Evolutionary conservation across 2,797 vertebrate species (phyloP).

Genomic region (Pagetopsis macropterus): DNA sequence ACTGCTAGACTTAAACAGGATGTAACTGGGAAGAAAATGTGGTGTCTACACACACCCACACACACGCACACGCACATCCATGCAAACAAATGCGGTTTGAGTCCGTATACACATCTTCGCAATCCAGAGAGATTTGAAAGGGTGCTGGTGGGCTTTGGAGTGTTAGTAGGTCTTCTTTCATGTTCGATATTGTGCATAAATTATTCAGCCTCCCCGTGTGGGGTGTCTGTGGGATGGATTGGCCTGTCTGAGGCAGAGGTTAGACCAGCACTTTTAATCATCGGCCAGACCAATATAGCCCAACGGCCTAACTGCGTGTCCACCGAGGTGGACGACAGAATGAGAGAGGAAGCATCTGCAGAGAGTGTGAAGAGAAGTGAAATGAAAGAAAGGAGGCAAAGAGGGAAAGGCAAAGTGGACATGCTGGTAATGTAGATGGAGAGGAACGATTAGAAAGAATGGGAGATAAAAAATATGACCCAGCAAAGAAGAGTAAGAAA

Average conservation of each 20-base stretch:
- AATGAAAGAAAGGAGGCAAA: constrained; percentile 10
- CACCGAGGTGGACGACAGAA: constrained; percentile 59
- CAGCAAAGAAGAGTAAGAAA: constrained; percentile 27
- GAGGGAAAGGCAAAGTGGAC: constrained; percentile 27
- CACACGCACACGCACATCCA: constrained; percentile 5
- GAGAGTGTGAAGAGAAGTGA: constrained; percentile 23
- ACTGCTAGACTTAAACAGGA: constrained; percentile 46
- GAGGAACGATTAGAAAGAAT: constrained; percentile 29
- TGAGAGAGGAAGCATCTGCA: constrained; percentile 34
- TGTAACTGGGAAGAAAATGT: constrained; percentile 38
- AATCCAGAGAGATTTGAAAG: constrained; percentile 65
- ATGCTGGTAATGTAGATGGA: constrained; percentile 44
- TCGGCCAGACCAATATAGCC: constrained; percentile 84
- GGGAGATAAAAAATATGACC: constrained; percentile 13
- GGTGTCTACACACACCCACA: constrained; percentile 20
- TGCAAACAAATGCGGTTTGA: constrained; percentile 59
- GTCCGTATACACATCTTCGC: constrained; percentile 56
- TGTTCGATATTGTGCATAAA: constrained; percentile 89
- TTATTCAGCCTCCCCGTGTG: constrained; percentile 84
- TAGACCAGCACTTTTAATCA: constrained; percentile 88
- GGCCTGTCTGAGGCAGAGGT: constrained; percentile 85
- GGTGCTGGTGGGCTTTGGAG: constrained; percentile 68
- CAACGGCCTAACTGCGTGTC: constrained; percentile 60
- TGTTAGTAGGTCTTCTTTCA: constrained; percentile 85
- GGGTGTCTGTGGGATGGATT: constrained; percentile 86